Evolutionary conservation across 2,113 vertebrate species (phyloP), one percentile per base, ranked within the genome.

Genomic region (Malaclemys terrapin): DNA sequence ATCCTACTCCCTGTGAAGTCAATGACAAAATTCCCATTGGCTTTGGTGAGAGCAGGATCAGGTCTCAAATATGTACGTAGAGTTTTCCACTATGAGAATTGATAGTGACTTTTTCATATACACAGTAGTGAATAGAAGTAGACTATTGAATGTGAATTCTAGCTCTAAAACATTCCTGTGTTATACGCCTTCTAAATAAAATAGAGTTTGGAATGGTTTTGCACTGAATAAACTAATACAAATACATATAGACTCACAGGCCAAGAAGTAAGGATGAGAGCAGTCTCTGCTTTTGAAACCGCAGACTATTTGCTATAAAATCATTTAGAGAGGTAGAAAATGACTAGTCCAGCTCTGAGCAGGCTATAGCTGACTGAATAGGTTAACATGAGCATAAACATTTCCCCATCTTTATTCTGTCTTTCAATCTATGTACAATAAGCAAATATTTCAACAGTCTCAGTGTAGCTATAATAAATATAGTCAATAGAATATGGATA

Each of bases 351-450:
- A 65, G 65, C 89, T 91, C 95, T 57, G 80, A 95, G 89, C 31
- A 86, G 62, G 83, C 87, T 96, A 97, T 95, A 96, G 89, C 90
- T 97, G 97, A 95, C 95, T 89, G 89, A 91, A 89, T 54, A 89
- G 83, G 87, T 97, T 98, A 97, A 94, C 89, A 78, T 0, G 38
- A 91, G 80, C 85, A 89, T 82, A 97, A 97, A 96, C 85, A 82
- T 89, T 94, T 90, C 72, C 35, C 81, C 0, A 1, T 59, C 85
- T 96, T 98, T 95, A 97, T 97, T 98, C 93, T 92, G 69, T 53
- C 95, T 85, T 80, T 93, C 92, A 56, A 1, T 85, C 92, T 96
- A 81, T 1, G 13, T n/a, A 69, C 59, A 92, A 59, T 91, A 72
- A 93, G 93, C 76, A 80, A 95, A 96, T 75, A 22, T 93, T 98